Evolutionary conservation across 2,888 invertebrate genomes (phyloP).

Genomic region (Taenaris catops): DNA sequence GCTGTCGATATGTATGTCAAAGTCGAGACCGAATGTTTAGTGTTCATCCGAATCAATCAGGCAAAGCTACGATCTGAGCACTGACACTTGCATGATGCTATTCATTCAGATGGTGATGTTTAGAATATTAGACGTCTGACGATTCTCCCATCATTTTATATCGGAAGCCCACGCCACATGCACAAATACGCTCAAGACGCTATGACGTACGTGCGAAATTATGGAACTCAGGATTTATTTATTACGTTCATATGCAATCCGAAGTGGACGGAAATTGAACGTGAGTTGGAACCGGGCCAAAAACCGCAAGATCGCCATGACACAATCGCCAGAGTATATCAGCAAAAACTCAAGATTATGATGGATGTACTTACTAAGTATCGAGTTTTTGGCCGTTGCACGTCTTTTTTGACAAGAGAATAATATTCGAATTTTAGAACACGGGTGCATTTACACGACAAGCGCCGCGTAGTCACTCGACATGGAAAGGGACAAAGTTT

Average conservation of each 20-base stretch:
- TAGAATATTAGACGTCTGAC: background rate
- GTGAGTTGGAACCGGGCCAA: conserved; percentile 1
- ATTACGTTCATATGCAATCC: conserved; percentile 13
- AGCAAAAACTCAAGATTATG: conserved; percentile 1
- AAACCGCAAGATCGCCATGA: conserved; percentile 13
- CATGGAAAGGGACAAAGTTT: too few species aligned
- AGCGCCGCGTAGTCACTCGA: too few species aligned
- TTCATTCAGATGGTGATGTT: background rate
- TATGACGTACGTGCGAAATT: conserved; percentile 11
- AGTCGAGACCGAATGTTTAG: conserved; percentile 6
- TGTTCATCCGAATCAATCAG: conserved; percentile 5
- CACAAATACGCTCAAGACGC: conserved; percentile 12
- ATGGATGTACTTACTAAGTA: conserved; percentile 1
- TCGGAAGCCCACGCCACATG: conserved; percentile 11
- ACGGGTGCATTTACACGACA: too few species aligned
- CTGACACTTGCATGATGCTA: conserved; percentile 9
- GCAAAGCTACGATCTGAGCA: conserved; percentile 1
- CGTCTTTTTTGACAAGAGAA: too few species aligned
- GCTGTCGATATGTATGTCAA: conserved; percentile 6
- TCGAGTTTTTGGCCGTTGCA: conserved; percentile 14
- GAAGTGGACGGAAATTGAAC: conserved; percentile 7
- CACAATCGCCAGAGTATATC: conserved; percentile 13
- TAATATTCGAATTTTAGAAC: too few species aligned
- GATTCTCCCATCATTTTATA: conserved; percentile 15
- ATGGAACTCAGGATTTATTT: conserved; percentile 10